A percentile compares a stretch with the other conserved stretches of the same genome.
phyloP scores from a whole-genome alignment of 2,888 invertebrate genomes.

The Thalpophila matura region DNA sequence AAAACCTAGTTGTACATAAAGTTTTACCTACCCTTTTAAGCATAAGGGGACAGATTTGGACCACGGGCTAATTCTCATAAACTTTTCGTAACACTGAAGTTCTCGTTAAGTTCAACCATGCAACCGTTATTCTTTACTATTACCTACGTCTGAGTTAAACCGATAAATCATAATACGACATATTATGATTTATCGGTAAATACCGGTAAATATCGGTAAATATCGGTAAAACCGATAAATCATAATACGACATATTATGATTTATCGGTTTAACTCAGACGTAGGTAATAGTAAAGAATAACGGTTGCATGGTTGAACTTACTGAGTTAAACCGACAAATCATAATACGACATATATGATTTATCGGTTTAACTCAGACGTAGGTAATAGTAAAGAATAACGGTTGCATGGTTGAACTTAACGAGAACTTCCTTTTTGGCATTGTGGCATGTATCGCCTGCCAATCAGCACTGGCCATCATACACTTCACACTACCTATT shows the following conservation, averaged over 20 bases:
- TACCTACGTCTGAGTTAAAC: too few species aligned
- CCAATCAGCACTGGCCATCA: conserved; percentile 34
- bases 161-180: too few species aligned
- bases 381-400: conserved; percentile 15
- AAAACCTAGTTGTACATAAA: too few species aligned
- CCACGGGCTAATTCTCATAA: conserved; percentile 6
- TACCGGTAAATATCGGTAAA: too few species aligned
- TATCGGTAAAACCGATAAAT: conserved; percentile 4
- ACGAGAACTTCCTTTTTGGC: conserved; percentile 33
- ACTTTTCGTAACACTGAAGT: conserved; percentile 19
- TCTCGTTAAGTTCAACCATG: conserved; percentile 10
- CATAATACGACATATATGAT: too few species aligned
- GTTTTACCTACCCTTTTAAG: too few species aligned
- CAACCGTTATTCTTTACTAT: conserved; percentile 17
- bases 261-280: conserved; percentile 8
- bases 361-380: conserved; percentile 8
- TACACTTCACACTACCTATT: too few species aligned
- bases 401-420: conserved; percentile 12
- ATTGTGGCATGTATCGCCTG: conserved; percentile 7
- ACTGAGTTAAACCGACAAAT: too few species aligned
- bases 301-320: conserved; percentile 12
- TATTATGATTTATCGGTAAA: too few species aligned
- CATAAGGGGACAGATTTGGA: not conserved
- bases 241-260: too few species aligned
- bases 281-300: conserved; percentile 19